A percentile compares a stretch with the other conserved stretches of the same genome.
Evolutionary conservation across 2,888 invertebrate genomes (phyloP).

Genomic region (Tenthredo mesomela): DNA sequence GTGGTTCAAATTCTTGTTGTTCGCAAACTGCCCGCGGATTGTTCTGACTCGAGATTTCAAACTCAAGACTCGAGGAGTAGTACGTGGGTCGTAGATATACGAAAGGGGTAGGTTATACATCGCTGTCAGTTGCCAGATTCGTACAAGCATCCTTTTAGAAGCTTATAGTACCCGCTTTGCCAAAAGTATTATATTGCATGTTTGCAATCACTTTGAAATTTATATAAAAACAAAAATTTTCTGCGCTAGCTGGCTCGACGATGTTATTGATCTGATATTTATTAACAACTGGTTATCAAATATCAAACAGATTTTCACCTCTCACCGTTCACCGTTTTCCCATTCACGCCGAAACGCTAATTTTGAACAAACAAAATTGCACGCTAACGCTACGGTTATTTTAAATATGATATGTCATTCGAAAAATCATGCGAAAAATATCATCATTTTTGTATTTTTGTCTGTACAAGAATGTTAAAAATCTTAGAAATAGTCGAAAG

Average conservation of each 20-base stretch:
- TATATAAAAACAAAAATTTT: not conserved
- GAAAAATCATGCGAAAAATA: too few relatives aligned
- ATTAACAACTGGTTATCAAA: not conserved
- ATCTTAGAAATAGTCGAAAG: too few relatives aligned
- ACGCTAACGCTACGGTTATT: not conserved
- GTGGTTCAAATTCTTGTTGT: slow-evolving; percentile 10
- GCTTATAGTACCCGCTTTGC: not conserved
- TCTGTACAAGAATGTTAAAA: too few relatives aligned
- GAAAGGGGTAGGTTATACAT: slow-evolving; percentile 61
- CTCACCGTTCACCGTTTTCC: not conserved
- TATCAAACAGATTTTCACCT: not conserved
- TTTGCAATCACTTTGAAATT: slow-evolving; percentile 33
- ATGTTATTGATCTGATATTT: not conserved
- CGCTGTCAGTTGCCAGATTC: slow-evolving; percentile 65
- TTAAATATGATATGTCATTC: too few relatives aligned
- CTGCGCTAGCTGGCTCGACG: too few relatives aligned
- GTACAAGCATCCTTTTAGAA: slow-evolving; percentile 65
- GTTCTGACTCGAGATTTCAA: slow-evolving; percentile 44
- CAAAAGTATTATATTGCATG: slow-evolving; percentile 19
- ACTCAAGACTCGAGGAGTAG: slow-evolving; percentile 57
- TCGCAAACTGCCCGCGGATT: not conserved
- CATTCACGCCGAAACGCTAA: not conserved
- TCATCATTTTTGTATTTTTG: too few relatives aligned
- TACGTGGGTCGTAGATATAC: slow-evolving; percentile 38
- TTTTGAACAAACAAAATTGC: not conserved